These are phyloP conservation scores for Drosophila vallismaia DNA, from an alignment of 2,888 invertebrate genomes.

Conservation along the genomic window DNA sequence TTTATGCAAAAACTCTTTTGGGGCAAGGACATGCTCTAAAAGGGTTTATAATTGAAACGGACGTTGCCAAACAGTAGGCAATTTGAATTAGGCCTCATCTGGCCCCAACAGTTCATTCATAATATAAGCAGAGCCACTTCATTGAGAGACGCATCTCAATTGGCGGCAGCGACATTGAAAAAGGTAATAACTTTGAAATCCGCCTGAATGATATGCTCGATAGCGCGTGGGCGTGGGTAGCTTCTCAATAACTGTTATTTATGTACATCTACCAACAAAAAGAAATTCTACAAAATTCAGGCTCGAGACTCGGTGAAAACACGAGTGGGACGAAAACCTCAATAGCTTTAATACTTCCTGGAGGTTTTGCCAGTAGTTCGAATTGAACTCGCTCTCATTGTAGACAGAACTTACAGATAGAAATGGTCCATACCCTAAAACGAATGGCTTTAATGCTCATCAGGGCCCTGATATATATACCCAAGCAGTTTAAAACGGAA, in stretches of 20 bases:
- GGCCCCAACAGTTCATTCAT: constrained; percentile 20
- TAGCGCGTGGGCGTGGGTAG: constrained; percentile 21
- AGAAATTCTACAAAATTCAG: constrained; percentile 26
- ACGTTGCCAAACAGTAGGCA: constrained; percentile 47
- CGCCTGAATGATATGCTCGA: background rate
- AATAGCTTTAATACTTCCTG: background rate
- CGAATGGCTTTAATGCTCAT: background rate
- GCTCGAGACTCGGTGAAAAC: background rate
- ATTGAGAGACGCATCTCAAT: background rate
- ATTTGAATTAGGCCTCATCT: constrained; percentile 8
- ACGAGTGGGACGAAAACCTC: constrained; percentile 8
- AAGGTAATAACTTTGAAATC: constrained; percentile 35
- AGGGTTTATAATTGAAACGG: constrained; percentile 75
- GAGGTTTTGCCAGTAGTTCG: too few species aligned
- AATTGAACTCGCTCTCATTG: too few species aligned
- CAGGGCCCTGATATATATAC: too few species aligned
- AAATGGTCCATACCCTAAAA: too few species aligned
- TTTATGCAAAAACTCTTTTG: constrained; percentile 62
- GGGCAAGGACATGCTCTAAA: constrained; percentile 67
- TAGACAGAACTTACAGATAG: too few species aligned
- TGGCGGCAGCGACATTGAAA: constrained; percentile 23
- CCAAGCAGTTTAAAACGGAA: too few species aligned
- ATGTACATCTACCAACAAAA: constrained; percentile 22
- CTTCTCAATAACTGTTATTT: constrained; percentile 50
- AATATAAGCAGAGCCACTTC: constrained; percentile 5